A percentile compares a stretch with the other conserved stretches of the same genome.
Evolutionary conservation across 2,888 invertebrate genomes (phyloP).

Genomic region (Amphimallon solstitiale): DNA sequence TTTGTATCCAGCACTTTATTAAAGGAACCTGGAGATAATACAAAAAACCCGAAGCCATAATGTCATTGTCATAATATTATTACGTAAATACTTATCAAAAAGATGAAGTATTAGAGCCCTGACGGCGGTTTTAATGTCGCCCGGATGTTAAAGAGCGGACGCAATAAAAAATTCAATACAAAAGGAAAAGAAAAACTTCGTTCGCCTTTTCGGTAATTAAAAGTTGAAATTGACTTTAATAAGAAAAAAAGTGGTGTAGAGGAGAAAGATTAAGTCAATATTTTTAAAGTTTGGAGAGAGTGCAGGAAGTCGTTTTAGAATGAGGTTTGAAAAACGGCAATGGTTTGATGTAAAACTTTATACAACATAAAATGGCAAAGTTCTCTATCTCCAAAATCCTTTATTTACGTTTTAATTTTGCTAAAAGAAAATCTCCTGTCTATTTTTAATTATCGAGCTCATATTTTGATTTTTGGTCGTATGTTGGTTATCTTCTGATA

Average conservation of each 20-base stretch:
- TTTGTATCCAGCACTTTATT: no score
- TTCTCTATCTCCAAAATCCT: no score
- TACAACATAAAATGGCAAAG: no score
- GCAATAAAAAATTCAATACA: constrained; percentile 28
- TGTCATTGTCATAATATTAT: background rate
- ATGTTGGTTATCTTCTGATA: no score
- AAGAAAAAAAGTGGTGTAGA: constrained; percentile 8
- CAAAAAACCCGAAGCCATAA: no score
- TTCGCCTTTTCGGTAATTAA: constrained; percentile 15
- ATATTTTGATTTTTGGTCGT: no score
- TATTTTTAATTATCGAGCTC: no score
- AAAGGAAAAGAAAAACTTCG: constrained; percentile 10
- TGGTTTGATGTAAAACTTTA: background rate
- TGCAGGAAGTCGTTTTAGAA: background rate
- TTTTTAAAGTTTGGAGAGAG: constrained; percentile 12
- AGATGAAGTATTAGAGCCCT: background rate
- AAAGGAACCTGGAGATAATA: no score
- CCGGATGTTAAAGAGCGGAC: constrained; percentile 13
- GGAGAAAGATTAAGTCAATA: constrained; percentile 23
- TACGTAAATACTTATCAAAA: constrained; percentile 1
- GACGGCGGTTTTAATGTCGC: constrained; percentile 4
- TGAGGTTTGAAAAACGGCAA: background rate
- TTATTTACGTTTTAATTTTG: no score
- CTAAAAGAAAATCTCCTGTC: no score
- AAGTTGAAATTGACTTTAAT: constrained; percentile 26